Base-by-base conservation (phyloP, 2,888 invertebrate species). In the Nasonovia ribisnigri region DNA sequence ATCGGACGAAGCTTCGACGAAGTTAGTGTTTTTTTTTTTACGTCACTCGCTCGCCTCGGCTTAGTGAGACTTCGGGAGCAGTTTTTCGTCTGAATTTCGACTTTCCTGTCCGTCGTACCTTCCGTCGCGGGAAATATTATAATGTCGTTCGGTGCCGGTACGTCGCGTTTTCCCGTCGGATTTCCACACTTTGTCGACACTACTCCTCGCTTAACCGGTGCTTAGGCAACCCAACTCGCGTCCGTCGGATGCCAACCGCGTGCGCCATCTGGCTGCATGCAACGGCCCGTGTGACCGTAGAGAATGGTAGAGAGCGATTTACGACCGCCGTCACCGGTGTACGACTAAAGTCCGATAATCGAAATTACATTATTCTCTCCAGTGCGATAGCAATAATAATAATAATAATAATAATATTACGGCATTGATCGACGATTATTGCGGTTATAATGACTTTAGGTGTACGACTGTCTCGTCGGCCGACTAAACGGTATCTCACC, bases 301-400 rank as follows among this genome's bases (percentile, higher is more conserved):
- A 6, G 10, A 43, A 60, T 60, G 46, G 13, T 43, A 92, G 92
- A 92, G 92, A 77, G 92, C 92, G 54, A 54, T 88, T 92, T 87
- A 87, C 88, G 67, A 92, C 46, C 20, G 51, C 16, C 6, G 24
- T 4, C 42, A 4, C 43, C 54, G 84, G n/a, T n/a, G 20, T 3
- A 4, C 43, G 67, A 20, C 92, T 92, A 92, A 77, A 92, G 29
- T n/a, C 4, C 26, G 91, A 43, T 86, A 54, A 84, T 51, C 3
- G 36, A 36, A 36, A 77, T 20, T 0, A 36, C 36, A 77, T 77
- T 77, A 77, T 77, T 77, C 77, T 77, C 20, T 1, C 20, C 1
- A 8, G 29, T 3, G 20, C 1, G 20, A 77, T 8, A 1, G 8
- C 16, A 16, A n/a, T 20, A 60, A 29, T 16, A 36, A n/a, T 77